Base-by-base conservation (phyloP, 2,797 vertebrate genomes). In the Merluccius polli region DNA sequence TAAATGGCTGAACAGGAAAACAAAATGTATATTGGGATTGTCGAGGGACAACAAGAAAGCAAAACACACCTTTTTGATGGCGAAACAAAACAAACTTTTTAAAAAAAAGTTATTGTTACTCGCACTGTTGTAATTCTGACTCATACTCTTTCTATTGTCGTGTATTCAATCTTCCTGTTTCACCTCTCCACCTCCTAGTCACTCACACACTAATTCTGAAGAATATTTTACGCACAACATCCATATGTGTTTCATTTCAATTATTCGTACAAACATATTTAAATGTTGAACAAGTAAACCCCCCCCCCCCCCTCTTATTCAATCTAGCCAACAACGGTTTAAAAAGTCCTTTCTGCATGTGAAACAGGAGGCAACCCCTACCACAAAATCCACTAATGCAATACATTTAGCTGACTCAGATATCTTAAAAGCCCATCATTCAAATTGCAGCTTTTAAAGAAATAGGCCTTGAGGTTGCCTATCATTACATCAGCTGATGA, bases 401-500 rank as follows among this genome's bases (percentile, higher is more conserved):
- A 71, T 71, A 76, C 41, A 69, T 41, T 77, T 70, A 71, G 65
- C 59, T 29, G 59, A 27, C 24, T 65, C 35, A 73, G 44, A 70
- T 69, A 73, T 69, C 31, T 30, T 75, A n/a, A 68, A 69, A 75
- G 36, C 32, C 52, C 35, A 76, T 76, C 71, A 80, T 77, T 69
- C 71, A 69, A 78, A 68, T 52, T 11, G 15, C 30, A 78, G 59
- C 29, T 68, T 73, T 87, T 85, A 82, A 83, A 89, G 79, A 76
- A 86, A 38, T 81, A 77, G 81, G 86, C 81, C 84, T 83, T 79
- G 86, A 82, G 88, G 83, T 92, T 93, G 89, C 91, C 84, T 85
- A 87, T 87, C 86, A 86, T 94, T 93, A 91, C 91, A 93, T 92
- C 91, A 93, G 73, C 91, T 82, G 72, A 76, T 82, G 82, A 78